Base-by-base conservation (phyloP, 2,888 invertebrate species). In the Eupithecia subfuscata region DNA sequence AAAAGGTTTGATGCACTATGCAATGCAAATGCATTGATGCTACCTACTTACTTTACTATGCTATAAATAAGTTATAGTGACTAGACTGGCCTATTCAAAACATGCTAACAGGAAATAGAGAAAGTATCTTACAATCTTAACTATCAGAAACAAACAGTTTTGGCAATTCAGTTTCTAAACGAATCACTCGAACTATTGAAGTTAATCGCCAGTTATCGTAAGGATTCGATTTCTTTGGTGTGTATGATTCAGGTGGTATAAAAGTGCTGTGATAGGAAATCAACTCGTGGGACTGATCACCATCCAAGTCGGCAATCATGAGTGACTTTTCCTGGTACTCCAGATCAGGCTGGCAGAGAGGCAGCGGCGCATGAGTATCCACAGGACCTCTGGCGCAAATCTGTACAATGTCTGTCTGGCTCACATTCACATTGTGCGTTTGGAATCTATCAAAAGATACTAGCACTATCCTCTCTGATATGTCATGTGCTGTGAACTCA, bases 391-490 rank as follows among this genome's bases (percentile, higher is more conserved):
- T 84, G 1, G 86, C 90, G 90, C 98, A 98, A 79, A 98, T 95
- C 87, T 97, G 97, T 2, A 96, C 95, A 69, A 98, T 96, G 82
- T 97, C 96, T n/a, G 96, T 97, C 85, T 97, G 96, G 85, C 97
- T 97, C 1, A 97, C 96, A 88, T 98, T 97, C 70, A 97, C 97
- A 82, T 96, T 96, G 83, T 97, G 96, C 0, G 96, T 96, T 85
- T 97, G 96, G 12, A 96, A 95, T 76, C 96, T 96, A 87, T 97
- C 97, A 87, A 97, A 97, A 22, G 97, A 96, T n/a, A 98, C 96
- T 70, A 98, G 91, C n/a, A 97, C 96, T 60, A 97, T 96, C 45
- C 96, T 95, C 88, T 98, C 98, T 0, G 96, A 96, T 75, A 97
- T 95, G 83, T 95, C 95, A 87, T 96, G 95, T 80, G 92, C 93